These are phyloP conservation scores for Dendrophyllia cribrosa DNA, from an alignment of 64 coral and sea anemone genomes.

Conservation along the genomic window DNA sequence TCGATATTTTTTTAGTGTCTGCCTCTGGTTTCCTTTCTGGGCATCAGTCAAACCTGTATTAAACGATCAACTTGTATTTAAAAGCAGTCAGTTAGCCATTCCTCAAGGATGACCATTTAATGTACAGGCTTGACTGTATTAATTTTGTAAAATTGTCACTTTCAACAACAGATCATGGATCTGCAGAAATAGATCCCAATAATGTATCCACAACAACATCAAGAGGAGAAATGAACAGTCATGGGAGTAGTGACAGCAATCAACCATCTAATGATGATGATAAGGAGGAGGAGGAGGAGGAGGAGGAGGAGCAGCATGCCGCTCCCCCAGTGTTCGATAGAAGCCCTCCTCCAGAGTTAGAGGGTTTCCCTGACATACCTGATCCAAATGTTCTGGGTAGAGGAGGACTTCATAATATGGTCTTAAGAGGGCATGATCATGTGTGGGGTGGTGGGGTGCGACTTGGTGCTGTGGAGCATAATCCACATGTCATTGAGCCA, in stretches of 20 bases:
- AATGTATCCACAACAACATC: neutral
- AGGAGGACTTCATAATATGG: neutral
- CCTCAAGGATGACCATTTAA: neutral
- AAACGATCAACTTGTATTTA: no score
- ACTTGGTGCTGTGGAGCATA: conserved; percentile 69
- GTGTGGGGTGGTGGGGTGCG: conserved; percentile 73
- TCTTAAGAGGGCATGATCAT: conserved; percentile 16
- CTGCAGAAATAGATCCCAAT: neutral
- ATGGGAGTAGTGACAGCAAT: neutral
- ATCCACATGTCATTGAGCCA: conserved; percentile 81
- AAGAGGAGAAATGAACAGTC: neutral
- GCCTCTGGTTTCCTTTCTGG: no score
- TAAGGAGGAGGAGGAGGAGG: neutral
- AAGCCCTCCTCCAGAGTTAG: conserved; percentile 40
- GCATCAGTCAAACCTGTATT: no score
- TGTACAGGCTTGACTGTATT: neutral
- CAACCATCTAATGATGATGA: neutral
- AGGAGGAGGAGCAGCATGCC: conserved; percentile 9
- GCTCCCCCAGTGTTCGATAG: neutral
- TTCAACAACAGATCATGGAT: neutral
- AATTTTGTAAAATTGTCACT: no score
- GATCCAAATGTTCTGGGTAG: conserved; percentile 43
- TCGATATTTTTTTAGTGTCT: no score
- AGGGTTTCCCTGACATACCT: conserved; percentile 17
- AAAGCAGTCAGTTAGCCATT: no score